phyloP scores from a whole-genome alignment of 2,113 vertebrate species.

The Salvator merianae region DNA sequence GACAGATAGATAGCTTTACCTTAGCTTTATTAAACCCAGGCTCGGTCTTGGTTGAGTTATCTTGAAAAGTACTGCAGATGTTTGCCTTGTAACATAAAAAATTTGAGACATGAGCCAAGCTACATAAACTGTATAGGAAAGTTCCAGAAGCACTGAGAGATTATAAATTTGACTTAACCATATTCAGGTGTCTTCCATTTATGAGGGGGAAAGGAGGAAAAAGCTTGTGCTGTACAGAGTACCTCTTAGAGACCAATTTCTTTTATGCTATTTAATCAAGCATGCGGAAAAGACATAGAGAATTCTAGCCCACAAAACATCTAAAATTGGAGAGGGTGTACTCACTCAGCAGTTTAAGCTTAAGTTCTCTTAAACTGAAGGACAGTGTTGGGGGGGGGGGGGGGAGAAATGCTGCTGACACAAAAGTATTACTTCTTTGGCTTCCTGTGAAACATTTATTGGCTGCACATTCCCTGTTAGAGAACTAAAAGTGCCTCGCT shows the following conservation, averaged over 20 bases:
- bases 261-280: background rate
- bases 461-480: slow-evolving; percentile 16
- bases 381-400: background rate
- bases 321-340: background rate
- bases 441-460: slow-evolving; percentile 22
- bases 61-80: no score
- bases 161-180: background rate
- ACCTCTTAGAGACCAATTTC: background rate
- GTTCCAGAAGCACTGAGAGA: background rate
- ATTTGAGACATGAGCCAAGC: background rate
- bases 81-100: background rate
- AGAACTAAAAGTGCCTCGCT: slow-evolving; percentile 24
- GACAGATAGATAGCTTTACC: no score
- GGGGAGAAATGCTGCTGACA: background rate
- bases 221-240: background rate
- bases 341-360: background rate
- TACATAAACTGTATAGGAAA: background rate
- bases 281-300: background rate
- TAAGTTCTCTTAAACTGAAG: background rate
- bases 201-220: background rate
- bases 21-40: no score
- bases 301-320: background rate
- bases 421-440: slow-evolving; percentile 4
- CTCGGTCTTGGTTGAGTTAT: no score
- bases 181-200: background rate